These are phyloP conservation scores for Trichogramma dendrolimi DNA, from an alignment of 2,888 invertebrate genomes.

Conservation along the genomic window DNA sequence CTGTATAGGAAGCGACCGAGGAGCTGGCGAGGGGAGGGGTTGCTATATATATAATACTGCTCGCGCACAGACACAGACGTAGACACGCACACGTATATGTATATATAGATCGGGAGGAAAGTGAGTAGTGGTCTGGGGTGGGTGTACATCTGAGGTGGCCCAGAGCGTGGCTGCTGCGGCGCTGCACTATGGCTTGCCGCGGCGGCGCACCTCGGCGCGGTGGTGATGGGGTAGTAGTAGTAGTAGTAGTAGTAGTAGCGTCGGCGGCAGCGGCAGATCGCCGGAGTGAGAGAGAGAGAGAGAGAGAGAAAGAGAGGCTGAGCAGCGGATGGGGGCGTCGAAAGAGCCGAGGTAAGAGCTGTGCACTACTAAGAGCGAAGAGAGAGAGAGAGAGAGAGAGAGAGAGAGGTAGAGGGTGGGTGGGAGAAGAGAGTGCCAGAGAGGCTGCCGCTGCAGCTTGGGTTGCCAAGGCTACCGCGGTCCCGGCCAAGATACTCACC, in stretches of 20 bases:
- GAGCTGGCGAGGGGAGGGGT: slow-evolving; percentile 34
- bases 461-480: slow-evolving; percentile 52
- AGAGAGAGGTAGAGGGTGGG: slow-evolving; percentile 18
- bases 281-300: slow-evolving; percentile 41
- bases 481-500: slow-evolving; percentile 52
- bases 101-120: slow-evolving; percentile 19
- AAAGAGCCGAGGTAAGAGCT: slow-evolving; percentile 3
- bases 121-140: slow-evolving; percentile 29
- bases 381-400: slow-evolving; percentile 26
- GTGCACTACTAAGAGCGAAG: slow-evolving; percentile 30
- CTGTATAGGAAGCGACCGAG: slow-evolving; percentile 32
- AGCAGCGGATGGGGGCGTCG: slow-evolving; percentile 15
- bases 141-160: slow-evolving; percentile 46
- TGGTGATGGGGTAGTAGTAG: slow-evolving; percentile 29
- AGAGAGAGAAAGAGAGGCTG: slow-evolving; percentile 28
- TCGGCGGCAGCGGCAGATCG: slow-evolving; percentile 41
- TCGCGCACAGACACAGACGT: no score
- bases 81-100: no score
- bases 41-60: background rate
- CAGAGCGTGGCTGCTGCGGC: slow-evolving; percentile 50
- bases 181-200: slow-evolving; percentile 37
- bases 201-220: slow-evolving; percentile 42
- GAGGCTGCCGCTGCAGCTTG: slow-evolving; percentile 24
- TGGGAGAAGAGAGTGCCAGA: slow-evolving; percentile 17
- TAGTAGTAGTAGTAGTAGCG: no score